phyloP scores from a whole-genome alignment of 2,797 vertebrate genomes.

The Coregonus suidteri region DNA sequence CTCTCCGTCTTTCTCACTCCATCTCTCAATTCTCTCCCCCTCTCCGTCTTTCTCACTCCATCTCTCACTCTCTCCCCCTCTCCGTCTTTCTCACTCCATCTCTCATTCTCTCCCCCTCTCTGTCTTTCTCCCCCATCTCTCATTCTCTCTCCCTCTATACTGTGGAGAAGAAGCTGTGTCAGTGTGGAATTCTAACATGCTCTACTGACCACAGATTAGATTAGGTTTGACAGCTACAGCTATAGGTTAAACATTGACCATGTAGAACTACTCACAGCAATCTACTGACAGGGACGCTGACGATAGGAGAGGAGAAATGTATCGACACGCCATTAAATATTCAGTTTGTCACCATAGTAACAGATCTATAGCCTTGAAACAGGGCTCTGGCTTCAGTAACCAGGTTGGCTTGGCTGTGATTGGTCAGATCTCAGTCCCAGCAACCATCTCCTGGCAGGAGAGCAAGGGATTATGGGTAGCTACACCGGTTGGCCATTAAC shows the following conservation, averaged over 20 bases:
- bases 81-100: no score
- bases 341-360: constrained; percentile 51
- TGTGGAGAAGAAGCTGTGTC: constrained; percentile 29
- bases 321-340: no score
- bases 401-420: constrained; percentile 29
- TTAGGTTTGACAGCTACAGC: constrained; percentile 34
- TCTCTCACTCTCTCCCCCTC: no score
- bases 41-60: no score
- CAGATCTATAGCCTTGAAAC: constrained; percentile 35
- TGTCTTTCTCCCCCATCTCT: no score
- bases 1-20: no score
- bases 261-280: constrained; percentile 24
- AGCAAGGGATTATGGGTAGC: constrained; percentile 19
- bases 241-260: constrained; percentile 48
- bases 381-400: constrained; percentile 19
- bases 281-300: constrained; percentile 19
- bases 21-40: no score
- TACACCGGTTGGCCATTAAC: not conserved
- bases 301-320: no score
- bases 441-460: constrained; percentile 26
- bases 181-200: constrained; percentile 59
- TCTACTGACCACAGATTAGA: constrained; percentile 62
- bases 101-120: no score
- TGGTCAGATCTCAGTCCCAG: constrained; percentile 39
- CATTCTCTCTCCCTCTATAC: no score